These are phyloP conservation scores for Eulimnadia texana DNA, from an alignment of 1,140 invertebrate species.

Conservation along the genomic window DNA sequence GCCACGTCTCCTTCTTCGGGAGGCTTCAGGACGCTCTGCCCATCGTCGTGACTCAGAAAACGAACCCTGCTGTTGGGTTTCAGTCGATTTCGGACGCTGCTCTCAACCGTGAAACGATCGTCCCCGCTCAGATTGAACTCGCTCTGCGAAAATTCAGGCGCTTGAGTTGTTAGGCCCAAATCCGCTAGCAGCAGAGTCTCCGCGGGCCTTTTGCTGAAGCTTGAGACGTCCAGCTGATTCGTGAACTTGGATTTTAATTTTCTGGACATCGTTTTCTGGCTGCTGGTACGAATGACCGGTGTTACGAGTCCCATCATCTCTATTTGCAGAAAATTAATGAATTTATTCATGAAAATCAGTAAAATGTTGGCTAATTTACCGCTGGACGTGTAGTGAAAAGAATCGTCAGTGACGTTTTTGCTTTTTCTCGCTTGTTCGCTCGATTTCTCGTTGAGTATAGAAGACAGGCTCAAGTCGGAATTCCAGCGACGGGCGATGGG, in stretches of 20 bases:
- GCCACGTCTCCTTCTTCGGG: background rate
- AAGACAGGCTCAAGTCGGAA: constrained; percentile 1
- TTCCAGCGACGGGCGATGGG: background rate
- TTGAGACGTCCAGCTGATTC: constrained; percentile 1
- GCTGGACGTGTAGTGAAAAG: background rate
- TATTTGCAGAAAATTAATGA: background rate
- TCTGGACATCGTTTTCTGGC: background rate
- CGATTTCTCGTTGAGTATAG: background rate
- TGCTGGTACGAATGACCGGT: background rate
- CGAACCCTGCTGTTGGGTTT: background rate
- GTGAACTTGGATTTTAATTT: constrained; percentile 8
- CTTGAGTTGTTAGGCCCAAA: constrained; percentile 9
- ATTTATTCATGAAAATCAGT: no score
- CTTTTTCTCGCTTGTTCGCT: background rate
- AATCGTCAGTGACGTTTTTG: background rate
- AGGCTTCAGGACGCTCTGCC: background rate
- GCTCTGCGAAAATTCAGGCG: constrained; percentile 14
- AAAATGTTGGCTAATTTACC: background rate
- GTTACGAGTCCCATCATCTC: background rate
- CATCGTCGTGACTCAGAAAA: constrained; percentile 14
- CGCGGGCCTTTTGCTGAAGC: background rate
- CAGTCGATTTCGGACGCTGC: background rate
- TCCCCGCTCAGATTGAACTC: constrained; percentile 13
- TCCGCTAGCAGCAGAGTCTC: constrained; percentile 13
- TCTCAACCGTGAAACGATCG: background rate